A percentile compares a stretch with the other conserved stretches of the same genome.
Conservation (phyloP, 1,140 invertebrate species). For the Atta texana region DNA sequence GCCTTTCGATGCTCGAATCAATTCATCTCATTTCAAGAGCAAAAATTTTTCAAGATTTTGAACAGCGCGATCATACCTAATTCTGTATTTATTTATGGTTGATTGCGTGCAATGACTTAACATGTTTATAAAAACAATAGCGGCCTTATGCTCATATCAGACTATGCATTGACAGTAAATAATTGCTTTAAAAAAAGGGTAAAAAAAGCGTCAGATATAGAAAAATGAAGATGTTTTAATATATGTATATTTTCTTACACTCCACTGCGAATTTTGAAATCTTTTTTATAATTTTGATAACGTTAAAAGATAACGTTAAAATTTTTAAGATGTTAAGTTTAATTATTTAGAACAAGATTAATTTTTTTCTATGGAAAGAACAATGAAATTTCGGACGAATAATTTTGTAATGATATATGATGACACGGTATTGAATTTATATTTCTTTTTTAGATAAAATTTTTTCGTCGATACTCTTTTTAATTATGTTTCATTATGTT, state of each 20-base stretch:
- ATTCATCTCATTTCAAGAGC: too few species aligned
- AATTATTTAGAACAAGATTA: neutral
- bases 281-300: neutral
- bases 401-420: neutral
- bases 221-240: neutral
- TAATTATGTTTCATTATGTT: constrained; percentile 29
- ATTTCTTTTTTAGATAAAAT: neutral
- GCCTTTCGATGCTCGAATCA: too few species aligned
- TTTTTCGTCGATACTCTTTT: constrained; percentile 27
- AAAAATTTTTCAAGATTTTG: too few species aligned
- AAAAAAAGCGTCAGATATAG: neutral
- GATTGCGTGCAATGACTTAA: neutral
- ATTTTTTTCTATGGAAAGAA: neutral
- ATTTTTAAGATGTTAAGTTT: neutral
- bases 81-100: neutral
- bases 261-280: neutral
- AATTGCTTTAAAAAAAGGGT: neutral
- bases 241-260: neutral
- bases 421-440: neutral
- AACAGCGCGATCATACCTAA: neutral
- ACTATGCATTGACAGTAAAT: neutral
- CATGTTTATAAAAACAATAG: neutral
- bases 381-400: neutral
- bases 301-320: neutral
- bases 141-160: neutral